Percentiles rank a stretch among this genome's conserved stretches.
phyloP scores from a whole-genome alignment of 2,797 vertebrate genomes.

The Pangasius djambal region DNA sequence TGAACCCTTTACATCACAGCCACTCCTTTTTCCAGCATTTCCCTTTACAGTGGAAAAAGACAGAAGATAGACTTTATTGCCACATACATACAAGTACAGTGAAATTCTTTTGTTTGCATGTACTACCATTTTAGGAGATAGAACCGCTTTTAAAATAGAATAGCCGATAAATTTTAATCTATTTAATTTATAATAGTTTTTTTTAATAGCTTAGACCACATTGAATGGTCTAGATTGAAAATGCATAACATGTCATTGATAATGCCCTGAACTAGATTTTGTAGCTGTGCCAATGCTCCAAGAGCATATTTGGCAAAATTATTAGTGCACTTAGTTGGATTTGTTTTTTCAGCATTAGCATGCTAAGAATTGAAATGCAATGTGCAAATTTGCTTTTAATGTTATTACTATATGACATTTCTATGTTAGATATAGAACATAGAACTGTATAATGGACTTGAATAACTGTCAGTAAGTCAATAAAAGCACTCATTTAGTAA shows the following conservation, averaged over 20 bases:
- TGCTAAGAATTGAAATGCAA: background rate
- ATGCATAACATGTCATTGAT: background rate
- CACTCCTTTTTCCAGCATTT: background rate
- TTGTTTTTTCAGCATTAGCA: background rate
- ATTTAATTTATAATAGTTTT: background rate
- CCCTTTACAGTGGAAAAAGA: background rate
- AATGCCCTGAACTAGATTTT: background rate
- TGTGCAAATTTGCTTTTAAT: background rate
- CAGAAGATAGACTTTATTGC: background rate
- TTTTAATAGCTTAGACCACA: background rate
- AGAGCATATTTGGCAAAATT: background rate
- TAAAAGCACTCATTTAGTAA: background rate
- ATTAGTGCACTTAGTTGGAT: background rate
- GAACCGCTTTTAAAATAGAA: background rate
- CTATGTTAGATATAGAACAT: background rate
- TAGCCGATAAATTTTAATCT: background rate
- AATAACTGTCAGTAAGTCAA: background rate
- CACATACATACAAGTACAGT: background rate
- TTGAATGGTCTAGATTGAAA: background rate
- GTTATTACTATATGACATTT: background rate
- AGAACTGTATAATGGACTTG: background rate
- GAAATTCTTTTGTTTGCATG: background rate
- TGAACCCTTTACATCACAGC: background rate
- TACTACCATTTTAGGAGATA: background rate
- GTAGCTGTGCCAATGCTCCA: background rate